Percentiles rank a stretch among this genome's conserved stretches.
These are phyloP conservation scores for Eilema caniola DNA, from an alignment of 2,888 invertebrate species.

Conservation along the genomic window DNA sequence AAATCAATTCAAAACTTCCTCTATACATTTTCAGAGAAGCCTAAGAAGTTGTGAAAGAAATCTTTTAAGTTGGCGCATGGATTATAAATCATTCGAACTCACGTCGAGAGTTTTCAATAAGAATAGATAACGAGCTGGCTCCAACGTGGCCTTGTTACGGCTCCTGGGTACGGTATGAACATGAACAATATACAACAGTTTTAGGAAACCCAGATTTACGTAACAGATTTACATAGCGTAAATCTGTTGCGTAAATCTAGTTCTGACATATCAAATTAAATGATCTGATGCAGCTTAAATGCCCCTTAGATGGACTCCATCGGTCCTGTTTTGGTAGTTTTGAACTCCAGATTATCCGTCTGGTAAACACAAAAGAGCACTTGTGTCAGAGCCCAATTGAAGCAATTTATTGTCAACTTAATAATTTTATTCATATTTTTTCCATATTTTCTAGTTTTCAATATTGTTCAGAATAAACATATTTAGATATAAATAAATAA, in stretches of 20 bases:
- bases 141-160: constrained; percentile 41
- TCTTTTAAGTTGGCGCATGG: constrained; percentile 29
- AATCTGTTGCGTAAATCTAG: no score
- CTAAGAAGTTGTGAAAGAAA: constrained; percentile 14
- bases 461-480: no score
- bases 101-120: constrained; percentile 31
- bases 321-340: not conserved
- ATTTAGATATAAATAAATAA: no score
- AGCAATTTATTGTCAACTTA: not conserved
- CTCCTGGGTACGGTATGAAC: not conserved
- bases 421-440: not conserved
- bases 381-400: not conserved
- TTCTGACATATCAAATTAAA: not conserved
- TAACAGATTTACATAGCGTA: not conserved
- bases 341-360: not conserved
- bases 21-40: not conserved
- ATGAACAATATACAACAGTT: not conserved
- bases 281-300: not conserved
- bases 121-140: constrained; percentile 35
- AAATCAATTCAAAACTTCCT: constrained; percentile 21
- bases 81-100: constrained; percentile 38
- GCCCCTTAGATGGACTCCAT: not conserved
- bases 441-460: no score
- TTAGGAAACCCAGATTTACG: not conserved
- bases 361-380: not conserved